phyloP scores from a whole-genome alignment of 2,888 invertebrate genomes.

The Leucoma salicis region DNA sequence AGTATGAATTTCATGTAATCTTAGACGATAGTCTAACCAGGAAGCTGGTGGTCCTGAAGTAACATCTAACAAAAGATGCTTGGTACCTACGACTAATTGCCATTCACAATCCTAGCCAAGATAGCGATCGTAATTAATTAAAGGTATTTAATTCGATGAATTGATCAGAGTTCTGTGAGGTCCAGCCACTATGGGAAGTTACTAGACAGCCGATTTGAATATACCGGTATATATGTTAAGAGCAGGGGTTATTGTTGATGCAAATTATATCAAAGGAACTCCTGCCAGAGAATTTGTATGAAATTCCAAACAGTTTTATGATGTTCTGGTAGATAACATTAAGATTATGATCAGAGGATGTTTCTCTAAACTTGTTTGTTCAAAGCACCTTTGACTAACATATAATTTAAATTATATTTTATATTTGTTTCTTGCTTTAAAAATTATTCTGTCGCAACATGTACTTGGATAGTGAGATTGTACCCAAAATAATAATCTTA shows the following conservation, averaged over 20 bases:
- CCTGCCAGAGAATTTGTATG: slow-evolving; percentile 17
- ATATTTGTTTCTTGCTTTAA: too few species aligned
- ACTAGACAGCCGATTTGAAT: slow-evolving; percentile 21
- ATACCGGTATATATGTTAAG: slow-evolving; percentile 12
- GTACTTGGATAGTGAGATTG: too few species aligned
- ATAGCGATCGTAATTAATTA: slow-evolving; percentile 75
- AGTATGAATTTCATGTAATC: slow-evolving; percentile 27
- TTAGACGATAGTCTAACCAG: slow-evolving; percentile 32
- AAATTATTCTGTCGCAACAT: too few species aligned
- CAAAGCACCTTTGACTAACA: too few species aligned
- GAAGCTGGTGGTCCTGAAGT: slow-evolving; percentile 41
- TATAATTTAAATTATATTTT: too few species aligned
- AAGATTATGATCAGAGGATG: neutral
- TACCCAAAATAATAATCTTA: too few species aligned
- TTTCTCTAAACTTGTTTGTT: neutral
- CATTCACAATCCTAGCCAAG: slow-evolving; percentile 44
- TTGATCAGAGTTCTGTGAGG: slow-evolving; percentile 63
- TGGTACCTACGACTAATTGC: slow-evolving; percentile 64
- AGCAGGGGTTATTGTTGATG: slow-evolving; percentile 20
- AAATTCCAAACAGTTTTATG: neutral
- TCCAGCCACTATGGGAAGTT: slow-evolving; percentile 38
- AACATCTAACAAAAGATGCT: slow-evolving; percentile 44
- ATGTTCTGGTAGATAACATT: neutral
- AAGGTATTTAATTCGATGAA: slow-evolving; percentile 63
- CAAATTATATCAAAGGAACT: slow-evolving; percentile 12